Conservation (phyloP, 2,797 vertebrate species). For the Gadopsis bispinosus region DNA sequence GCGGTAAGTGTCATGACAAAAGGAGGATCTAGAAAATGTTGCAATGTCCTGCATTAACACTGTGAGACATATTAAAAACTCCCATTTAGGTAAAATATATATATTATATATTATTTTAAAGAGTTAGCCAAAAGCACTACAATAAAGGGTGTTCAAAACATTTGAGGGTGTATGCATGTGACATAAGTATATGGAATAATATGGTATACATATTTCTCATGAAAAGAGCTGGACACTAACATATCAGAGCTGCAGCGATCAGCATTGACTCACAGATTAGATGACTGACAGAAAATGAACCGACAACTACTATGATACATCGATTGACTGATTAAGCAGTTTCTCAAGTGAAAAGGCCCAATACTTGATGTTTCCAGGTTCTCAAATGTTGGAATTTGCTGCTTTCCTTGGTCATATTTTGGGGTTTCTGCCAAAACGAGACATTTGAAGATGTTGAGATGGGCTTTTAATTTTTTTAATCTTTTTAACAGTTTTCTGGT, state of each 20-base stretch:
- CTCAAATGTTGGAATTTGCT: neutral
- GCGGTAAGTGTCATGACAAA: conserved; percentile 2
- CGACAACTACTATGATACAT: neutral
- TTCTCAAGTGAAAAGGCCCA: no score
- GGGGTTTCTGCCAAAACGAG: neutral
- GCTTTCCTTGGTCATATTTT: neutral
- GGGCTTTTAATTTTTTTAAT: no score
- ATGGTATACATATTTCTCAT: neutral
- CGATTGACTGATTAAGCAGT: neutral
- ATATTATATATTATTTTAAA: neutral
- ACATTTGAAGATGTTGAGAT: neutral
- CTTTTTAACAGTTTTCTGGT: neutral
- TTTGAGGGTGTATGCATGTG: neutral
- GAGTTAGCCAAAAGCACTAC: neutral
- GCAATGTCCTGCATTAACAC: no score
- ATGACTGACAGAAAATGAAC: neutral
- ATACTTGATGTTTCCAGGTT: neutral
- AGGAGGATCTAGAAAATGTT: neutral
- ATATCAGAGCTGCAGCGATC: no score
- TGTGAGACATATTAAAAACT: neutral
- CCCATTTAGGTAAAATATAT: neutral
- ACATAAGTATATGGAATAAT: neutral
- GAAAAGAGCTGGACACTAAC: neutral
- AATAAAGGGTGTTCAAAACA: neutral
- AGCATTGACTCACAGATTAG: no score